These are phyloP conservation scores for Pungitius pungitius DNA, from an alignment of 2,113 vertebrate genomes.

Conservation along the genomic window DNA sequence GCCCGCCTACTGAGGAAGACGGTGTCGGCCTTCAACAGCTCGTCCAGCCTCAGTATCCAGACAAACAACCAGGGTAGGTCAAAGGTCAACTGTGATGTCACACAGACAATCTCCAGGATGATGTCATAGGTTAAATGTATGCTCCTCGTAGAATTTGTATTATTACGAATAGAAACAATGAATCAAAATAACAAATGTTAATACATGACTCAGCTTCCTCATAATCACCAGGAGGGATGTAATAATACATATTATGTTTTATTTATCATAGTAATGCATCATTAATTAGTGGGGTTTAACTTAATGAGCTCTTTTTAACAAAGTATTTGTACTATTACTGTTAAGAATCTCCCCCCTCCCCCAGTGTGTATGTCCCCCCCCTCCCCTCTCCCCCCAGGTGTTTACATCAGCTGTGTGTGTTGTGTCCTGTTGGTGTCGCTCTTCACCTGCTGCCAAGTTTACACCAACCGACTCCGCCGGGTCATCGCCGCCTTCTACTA, in stretches of 20 bases:
- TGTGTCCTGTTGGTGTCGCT: constrained; percentile 69
- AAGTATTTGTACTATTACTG: background rate
- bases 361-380: constrained; percentile 56
- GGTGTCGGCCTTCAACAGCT: constrained; percentile 85
- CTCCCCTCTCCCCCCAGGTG: constrained; percentile 28
- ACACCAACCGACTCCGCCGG: constrained; percentile 83
- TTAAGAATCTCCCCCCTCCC: constrained; percentile 3
- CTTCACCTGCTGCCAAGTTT: constrained; percentile 84
- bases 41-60: constrained; percentile 67
- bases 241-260: no score
- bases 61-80: constrained; percentile 81
- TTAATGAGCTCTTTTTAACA: no score
- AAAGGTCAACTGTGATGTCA: background rate
- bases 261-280: no score
- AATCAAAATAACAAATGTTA: no score
- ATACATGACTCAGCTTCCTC: no score
- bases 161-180: no score
- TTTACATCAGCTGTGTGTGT: constrained; percentile 66
- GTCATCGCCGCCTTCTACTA: constrained; percentile 85
- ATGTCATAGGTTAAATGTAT: no score
- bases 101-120: background rate
- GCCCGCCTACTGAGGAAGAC: constrained; percentile 84
- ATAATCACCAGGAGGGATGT: no score
- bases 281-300: background rate
- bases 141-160: no score